Evolutionary conservation across 2,888 invertebrate species (phyloP).

Genomic region (Xylota segnis): DNA sequence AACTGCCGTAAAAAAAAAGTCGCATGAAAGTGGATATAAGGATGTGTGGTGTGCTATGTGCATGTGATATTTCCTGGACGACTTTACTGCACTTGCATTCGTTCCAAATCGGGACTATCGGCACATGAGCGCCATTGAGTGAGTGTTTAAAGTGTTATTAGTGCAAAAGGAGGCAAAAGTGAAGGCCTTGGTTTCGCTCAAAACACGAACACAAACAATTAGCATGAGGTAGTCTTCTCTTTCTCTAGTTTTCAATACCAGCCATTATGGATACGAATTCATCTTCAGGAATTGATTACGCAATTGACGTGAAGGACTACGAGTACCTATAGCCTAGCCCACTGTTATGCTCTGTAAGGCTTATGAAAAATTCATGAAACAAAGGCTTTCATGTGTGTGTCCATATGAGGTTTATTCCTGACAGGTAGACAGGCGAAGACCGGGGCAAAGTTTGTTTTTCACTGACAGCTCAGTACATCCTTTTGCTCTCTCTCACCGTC

Average conservation of each 20-base stretch:
- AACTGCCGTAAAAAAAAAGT: slow-evolving; percentile 11
- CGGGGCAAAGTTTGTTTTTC: slow-evolving; percentile 35
- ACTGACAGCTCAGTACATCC: slow-evolving; percentile 16
- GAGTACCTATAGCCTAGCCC: background rate
- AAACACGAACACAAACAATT: slow-evolving; percentile 69
- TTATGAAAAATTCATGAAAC: slow-evolving; percentile 68
- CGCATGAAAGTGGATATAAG: slow-evolving; percentile 30
- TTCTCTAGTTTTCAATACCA: background rate
- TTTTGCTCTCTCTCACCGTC: background rate
- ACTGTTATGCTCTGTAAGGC: background rate
- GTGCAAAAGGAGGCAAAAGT: slow-evolving; percentile 25
- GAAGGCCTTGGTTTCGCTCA: slow-evolving; percentile 35
- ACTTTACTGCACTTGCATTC: slow-evolving; percentile 67
- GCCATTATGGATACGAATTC: slow-evolving; percentile 68
- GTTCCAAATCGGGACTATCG: slow-evolving; percentile 42
- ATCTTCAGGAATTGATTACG: slow-evolving; percentile 67
- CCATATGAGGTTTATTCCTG: slow-evolving; percentile 4
- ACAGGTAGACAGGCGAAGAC: slow-evolving; percentile 18
- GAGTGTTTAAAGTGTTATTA: slow-evolving; percentile 74
- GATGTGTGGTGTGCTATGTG: slow-evolving; percentile 9
- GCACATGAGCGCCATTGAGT: slow-evolving; percentile 46
- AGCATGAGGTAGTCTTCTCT: slow-evolving; percentile 35
- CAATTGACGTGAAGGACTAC: slow-evolving; percentile 44
- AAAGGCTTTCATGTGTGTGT: slow-evolving; percentile 41
- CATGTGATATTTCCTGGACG: slow-evolving; percentile 54